Conservation (phyloP, 2,113 vertebrate species). For the Myiozetetes cayanensis region DNA sequence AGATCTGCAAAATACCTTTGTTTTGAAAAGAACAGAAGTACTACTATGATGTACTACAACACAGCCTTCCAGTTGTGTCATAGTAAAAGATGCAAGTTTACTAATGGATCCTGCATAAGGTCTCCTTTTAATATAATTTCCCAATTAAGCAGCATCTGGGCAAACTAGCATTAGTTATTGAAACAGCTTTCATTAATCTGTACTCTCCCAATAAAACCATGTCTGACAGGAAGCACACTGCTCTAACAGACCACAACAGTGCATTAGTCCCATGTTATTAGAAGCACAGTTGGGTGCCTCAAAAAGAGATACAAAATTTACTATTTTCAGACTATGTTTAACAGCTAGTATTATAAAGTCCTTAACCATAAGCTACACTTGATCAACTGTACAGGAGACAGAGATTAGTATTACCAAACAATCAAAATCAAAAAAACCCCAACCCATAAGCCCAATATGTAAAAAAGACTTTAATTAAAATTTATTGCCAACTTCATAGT, state of each 20-base stretch:
- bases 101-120: not conserved
- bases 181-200: not conserved
- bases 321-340: not conserved
- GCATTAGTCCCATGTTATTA: not conserved
- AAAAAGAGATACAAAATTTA: not conserved
- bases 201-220: not conserved
- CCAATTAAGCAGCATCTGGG: not conserved
- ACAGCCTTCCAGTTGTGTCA: not conserved
- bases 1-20: not conserved
- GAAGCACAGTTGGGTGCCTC: not conserved
- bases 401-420: not conserved
- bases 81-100: not conserved
- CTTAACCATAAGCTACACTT: not conserved
- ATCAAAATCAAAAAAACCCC: not conserved
- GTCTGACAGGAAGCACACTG: not conserved
- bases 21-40: not conserved
- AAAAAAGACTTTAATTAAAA: not conserved
- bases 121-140: not conserved
- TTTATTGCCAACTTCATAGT: not conserved
- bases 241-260: not conserved
- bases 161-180: not conserved
- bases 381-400: not conserved
- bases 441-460: rapidly evolving
- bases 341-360: not conserved
- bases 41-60: not conserved